Base-by-base conservation (phyloP, 2,888 invertebrate species). In the Harmothoe impar region DNA sequence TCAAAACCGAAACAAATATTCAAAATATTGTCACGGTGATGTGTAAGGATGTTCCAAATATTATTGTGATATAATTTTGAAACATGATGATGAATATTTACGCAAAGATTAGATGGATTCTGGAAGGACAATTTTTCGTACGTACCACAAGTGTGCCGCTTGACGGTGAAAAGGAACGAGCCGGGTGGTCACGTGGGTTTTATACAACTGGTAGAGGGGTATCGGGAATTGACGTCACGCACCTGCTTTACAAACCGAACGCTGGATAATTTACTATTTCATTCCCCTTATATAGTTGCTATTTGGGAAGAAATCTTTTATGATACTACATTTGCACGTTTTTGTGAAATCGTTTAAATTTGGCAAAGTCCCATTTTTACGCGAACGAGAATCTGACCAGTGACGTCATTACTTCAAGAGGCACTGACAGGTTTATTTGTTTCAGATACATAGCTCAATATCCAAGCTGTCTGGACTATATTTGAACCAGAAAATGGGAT, bases 111-210 rank as follows among this genome's bases (percentile, higher is more conserved):
- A 12, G 51, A 54, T 15, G 52, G 90, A 91, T 91, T 89, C 31
- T 31, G 78, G 90, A 81, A 43, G 54, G 31, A 77, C 17, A 10
- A 68, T n/a, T 43, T 78, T 88, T 86, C 52, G 0, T 56, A 90
- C 77, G 23, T 62, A 89, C 86, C 85, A 85, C 77, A 29, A 90
- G 91, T 88, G 91, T 92, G 91, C 91, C 92, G 93, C 93, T 92
- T 92, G 91, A 92, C 93, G 92, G 86, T 81, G 85, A 93, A 94
- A 94, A 94, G 93, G 94, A 93, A 91, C 88, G 93, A 92, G 62
- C 51, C 51, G 51, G 85, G 90, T 51, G 89, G 93, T 94, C 94
- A 94, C 93, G 93, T 93, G 93, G 93, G 92, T 93, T 94, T 93
- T 94, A 94, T 93, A 93, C 91, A 52, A 52, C 17, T 33, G 54